Evolutionary conservation across 2,888 invertebrate genomes (phyloP).

Genomic region (Diaphora mendica): DNA sequence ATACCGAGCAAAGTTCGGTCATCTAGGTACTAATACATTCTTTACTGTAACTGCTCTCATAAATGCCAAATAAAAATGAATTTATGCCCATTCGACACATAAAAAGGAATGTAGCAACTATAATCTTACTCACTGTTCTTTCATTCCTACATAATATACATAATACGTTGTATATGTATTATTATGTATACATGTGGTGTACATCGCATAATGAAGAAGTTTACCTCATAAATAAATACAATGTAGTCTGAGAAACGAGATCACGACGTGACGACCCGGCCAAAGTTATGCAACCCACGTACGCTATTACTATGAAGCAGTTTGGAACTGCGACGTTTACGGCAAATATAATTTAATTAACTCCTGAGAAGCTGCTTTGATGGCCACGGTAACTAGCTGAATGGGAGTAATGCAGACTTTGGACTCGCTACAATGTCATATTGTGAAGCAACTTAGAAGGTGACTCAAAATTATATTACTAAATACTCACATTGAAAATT

Average conservation of each 20-base stretch:
- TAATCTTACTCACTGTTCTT: background rate
- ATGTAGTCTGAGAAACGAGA: background rate
- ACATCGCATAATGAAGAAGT: background rate
- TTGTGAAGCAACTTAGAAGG: background rate
- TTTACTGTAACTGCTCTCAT: background rate
- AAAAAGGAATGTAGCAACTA: background rate
- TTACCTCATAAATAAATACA: background rate
- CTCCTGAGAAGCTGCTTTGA: constrained; percentile 1
- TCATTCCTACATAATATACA: background rate
- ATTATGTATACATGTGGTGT: background rate
- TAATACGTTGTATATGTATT: background rate
- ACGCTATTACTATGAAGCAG: background rate
- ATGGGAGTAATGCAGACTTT: constrained; percentile 5
- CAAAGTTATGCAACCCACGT: constrained; percentile 6
- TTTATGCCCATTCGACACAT: background rate
- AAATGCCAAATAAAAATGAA: background rate
- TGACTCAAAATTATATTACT: no score
- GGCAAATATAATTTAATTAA: constrained; percentile 18
- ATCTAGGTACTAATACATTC: no score
- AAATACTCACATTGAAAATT: background rate
- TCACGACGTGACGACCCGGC: background rate
- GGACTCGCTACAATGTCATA: constrained; percentile 2
- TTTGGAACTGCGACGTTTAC: constrained; percentile 7
- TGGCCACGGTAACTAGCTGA: constrained; percentile 6
- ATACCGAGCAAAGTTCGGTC: no score